phyloP scores from a whole-genome alignment of 2,888 invertebrate genomes.

The Neria commutata region DNA sequence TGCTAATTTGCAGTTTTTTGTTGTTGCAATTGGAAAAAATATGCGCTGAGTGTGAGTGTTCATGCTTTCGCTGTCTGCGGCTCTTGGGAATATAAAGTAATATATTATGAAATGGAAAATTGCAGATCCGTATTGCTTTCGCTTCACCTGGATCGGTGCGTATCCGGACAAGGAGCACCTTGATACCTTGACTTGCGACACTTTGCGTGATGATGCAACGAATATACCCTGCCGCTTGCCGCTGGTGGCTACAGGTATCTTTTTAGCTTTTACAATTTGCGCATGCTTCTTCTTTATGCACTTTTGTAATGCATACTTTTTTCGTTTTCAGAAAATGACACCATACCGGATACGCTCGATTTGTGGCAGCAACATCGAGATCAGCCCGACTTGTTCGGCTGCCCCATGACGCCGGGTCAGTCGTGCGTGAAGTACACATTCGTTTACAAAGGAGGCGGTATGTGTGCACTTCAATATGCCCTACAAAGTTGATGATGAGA shows the following conservation, averaged over 20 bases:
- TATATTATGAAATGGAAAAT: background rate
- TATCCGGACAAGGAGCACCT: conserved; percentile 67
- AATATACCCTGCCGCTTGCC: conserved; percentile 70
- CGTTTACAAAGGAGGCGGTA: conserved; percentile 68
- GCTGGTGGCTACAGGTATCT: conserved; percentile 68
- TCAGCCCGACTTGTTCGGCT: conserved; percentile 63
- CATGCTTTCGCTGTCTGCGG: background rate
- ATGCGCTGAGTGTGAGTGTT: background rate
- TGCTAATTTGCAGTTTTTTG: background rate
- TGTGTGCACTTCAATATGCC: too few relatives aligned
- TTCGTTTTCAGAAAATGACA: conserved; percentile 65
- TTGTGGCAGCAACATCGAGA: conserved; percentile 66
- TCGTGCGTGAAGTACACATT: conserved; percentile 72
- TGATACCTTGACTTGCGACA: conserved; percentile 65
- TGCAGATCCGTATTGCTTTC: conserved; percentile 66
- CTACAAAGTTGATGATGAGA: too few relatives aligned
- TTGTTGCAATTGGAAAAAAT: background rate
- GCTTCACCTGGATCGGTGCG: conserved; percentile 75
- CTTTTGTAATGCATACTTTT: background rate
- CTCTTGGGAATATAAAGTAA: background rate
- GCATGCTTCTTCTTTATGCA: background rate
- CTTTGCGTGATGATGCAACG: conserved; percentile 63
- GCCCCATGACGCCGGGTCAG: conserved; percentile 67
- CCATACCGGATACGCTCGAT: conserved; percentile 68
- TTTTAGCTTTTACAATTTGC: background rate